phyloP scores from a whole-genome alignment of 2,888 invertebrate species.

The Ceratothoa steindachneri region DNA sequence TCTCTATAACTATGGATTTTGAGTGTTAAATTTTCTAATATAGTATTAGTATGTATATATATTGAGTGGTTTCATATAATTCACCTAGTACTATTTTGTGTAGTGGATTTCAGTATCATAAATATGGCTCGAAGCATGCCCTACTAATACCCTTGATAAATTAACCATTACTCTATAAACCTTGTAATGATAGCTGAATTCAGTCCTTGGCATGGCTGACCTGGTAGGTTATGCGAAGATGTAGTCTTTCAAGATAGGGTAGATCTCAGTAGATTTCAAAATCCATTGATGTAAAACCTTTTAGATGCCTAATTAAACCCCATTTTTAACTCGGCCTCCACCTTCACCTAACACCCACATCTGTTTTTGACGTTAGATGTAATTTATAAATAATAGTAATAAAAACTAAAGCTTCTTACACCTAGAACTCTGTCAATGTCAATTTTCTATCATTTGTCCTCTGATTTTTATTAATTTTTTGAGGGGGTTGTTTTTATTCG shows the following conservation, averaged over 20 bases:
- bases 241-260: conserved; percentile 13
- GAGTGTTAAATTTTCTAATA: neutral
- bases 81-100: neutral
- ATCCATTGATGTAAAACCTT: neutral
- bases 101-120: neutral
- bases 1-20: neutral
- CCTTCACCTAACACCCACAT: too few relatives aligned
- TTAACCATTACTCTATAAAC: neutral
- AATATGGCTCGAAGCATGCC: neutral
- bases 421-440: too few relatives aligned
- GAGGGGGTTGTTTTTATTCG: too few relatives aligned
- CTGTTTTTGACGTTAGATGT: neutral
- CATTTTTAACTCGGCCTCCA: neutral
- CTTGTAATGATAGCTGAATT: neutral
- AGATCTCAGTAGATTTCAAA: neutral
- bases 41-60: neutral
- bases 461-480: too few relatives aligned
- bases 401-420: too few relatives aligned
- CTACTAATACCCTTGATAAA: neutral
- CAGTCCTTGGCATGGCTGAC: neutral
- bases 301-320: neutral
- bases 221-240: neutral
- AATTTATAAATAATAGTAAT: too few relatives aligned
- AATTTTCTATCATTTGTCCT: too few relatives aligned
- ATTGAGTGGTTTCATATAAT: neutral